Percentiles rank a stretch among this genome's conserved stretches.
phyloP scores from a whole-genome alignment of 2,113 vertebrate species.

The Atrichornis clamosus region DNA sequence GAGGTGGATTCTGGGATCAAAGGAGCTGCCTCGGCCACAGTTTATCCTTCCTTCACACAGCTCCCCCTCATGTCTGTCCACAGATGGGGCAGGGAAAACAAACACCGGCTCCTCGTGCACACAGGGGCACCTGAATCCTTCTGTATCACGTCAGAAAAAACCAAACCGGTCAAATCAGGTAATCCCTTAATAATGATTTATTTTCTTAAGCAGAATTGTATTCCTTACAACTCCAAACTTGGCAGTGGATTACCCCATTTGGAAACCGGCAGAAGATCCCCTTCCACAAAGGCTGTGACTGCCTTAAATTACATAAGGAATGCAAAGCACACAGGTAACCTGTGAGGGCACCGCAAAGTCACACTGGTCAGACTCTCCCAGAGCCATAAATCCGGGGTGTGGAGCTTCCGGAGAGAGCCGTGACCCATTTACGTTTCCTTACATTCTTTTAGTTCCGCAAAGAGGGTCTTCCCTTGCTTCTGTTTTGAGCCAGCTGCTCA shows the following conservation, averaged over 20 bases:
- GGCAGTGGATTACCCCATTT: not conserved
- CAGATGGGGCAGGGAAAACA: not conserved
- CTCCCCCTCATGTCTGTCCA: slow-evolving; percentile 21
- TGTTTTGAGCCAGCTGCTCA: not conserved
- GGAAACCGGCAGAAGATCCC: not conserved
- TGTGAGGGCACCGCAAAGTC: not conserved
- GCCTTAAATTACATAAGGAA: not conserved
- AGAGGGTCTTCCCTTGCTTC: not conserved
- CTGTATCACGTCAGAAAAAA: rapidly evolving
- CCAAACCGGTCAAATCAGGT: not conserved
- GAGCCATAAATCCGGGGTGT: not conserved
- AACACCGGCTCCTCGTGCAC: not conserved
- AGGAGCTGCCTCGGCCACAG: not conserved
- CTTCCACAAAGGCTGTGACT: not conserved
- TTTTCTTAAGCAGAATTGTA: not conserved
- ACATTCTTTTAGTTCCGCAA: not conserved
- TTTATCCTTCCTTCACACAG: not conserved
- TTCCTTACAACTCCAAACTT: not conserved
- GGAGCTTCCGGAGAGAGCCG: not conserved
- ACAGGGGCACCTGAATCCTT: not conserved
- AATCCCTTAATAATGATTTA: not conserved
- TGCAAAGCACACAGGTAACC: not conserved
- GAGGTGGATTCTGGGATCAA: not conserved
- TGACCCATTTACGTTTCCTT: rapidly evolving
- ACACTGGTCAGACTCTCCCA: not conserved